Percentiles rank a stretch among this genome's conserved stretches.
phyloP scores from a whole-genome alignment of 37 sponge, comb jelly and placozoan species.

The Halichondria panicea region DNA sequence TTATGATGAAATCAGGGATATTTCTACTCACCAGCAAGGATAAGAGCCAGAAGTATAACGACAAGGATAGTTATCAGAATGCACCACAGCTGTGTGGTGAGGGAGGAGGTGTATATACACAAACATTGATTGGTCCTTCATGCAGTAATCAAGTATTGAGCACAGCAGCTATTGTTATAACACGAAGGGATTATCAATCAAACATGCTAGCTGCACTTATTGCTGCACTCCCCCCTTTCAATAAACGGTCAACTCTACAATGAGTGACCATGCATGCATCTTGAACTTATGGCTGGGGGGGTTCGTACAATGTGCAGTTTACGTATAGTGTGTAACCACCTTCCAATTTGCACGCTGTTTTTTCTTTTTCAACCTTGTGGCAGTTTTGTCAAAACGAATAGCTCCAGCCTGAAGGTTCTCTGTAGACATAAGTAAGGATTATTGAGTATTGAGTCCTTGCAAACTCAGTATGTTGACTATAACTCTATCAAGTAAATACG shows the following conservation, averaged over 20 bases:
- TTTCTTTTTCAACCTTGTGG: background rate
- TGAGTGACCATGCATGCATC: too few relatives aligned
- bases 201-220: too few relatives aligned
- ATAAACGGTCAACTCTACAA: too few relatives aligned
- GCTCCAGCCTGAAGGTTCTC: slow-evolving; percentile 6
- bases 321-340: background rate
- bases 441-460: background rate
- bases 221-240: too few relatives aligned
- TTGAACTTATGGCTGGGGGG: background rate
- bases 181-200: too few relatives aligned
- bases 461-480: background rate
- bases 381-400: background rate
- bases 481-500: background rate
- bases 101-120: background rate
- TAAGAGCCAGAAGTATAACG: slow-evolving; percentile 38
- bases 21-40: slow-evolving; percentile 32
- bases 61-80: slow-evolving; percentile 54
- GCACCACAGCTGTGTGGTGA: slow-evolving; percentile 36
- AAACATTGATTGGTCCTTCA: background rate
- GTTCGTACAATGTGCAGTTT: background rate
- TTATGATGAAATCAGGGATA: too few relatives aligned
- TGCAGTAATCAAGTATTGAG: too few relatives aligned
- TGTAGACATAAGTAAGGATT: background rate
- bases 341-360: background rate
- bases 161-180: too few relatives aligned